Percentiles rank a stretch among this genome's conserved stretches.
Evolutionary conservation across 2,797 vertebrate genomes (phyloP).

Genomic region (Pseudochromis fuscus): DNA sequence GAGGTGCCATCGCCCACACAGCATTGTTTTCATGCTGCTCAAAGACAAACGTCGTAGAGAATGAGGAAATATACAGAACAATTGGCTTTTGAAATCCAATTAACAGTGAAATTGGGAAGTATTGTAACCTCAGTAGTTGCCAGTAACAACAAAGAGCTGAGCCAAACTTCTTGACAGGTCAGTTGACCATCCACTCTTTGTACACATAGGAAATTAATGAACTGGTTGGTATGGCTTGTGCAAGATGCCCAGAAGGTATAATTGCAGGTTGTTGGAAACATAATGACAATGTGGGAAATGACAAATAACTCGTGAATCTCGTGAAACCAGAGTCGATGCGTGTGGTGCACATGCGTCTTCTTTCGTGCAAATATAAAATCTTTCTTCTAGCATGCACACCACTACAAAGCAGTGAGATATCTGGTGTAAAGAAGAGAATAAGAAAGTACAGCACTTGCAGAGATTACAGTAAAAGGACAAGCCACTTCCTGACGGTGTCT

Average conservation of each 20-base stretch:
- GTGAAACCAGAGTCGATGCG: not conserved
- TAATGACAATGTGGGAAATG: too few species aligned
- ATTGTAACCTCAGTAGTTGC: conserved; percentile 42
- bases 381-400: not conserved
- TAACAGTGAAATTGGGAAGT: conserved; percentile 51
- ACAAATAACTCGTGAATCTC: not conserved
- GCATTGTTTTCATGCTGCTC: conserved; percentile 5
- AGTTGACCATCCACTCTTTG: not conserved
- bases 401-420: conserved; percentile 12
- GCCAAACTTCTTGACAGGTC: conserved; percentile 15
- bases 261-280: too few species aligned
- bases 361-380: conserved; percentile 6
- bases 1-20: not conserved
- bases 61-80: conserved; percentile 45
- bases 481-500: conserved; percentile 79
- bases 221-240: too few species aligned
- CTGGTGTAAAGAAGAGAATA: conserved; percentile 31
- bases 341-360: not conserved
- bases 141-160: conserved; percentile 16
- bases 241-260: too few species aligned
- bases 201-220: not conserved
- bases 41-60: conserved; percentile 20
- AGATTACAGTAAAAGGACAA: conserved; percentile 74
- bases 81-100: conserved; percentile 45
- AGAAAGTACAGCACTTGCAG: conserved; percentile 47